These are phyloP conservation scores for Paramacrobiotus metropolitanus DNA, from an alignment of 1,140 invertebrate genomes.

Conservation along the genomic window DNA sequence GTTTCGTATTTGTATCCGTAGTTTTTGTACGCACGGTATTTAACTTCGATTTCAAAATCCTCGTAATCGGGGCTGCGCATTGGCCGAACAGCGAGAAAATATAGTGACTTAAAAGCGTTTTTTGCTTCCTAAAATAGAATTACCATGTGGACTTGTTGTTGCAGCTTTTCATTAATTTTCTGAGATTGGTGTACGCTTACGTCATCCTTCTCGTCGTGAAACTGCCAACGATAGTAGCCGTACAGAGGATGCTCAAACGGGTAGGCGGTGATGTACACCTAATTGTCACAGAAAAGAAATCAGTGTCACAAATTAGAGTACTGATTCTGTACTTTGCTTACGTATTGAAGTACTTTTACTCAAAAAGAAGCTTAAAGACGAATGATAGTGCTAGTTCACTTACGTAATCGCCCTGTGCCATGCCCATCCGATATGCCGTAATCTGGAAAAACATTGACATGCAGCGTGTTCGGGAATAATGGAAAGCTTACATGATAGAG, in stretches of 20 bases:
- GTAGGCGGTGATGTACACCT: conserved; percentile 3
- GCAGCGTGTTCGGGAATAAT: no score
- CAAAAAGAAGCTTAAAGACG: no score
- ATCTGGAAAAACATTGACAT: no score
- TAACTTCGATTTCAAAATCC: not conserved
- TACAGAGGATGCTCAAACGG: conserved; percentile 1
- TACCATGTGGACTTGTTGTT: not conserved
- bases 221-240: not conserved
- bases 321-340: no score
- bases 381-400: no score
- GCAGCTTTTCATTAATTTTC: not conserved
- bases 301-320: no score
- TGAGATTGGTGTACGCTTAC: not conserved
- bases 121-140: not conserved
- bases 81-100: not conserved
- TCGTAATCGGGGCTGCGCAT: not conserved
- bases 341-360: no score
- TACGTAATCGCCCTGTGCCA: no score
- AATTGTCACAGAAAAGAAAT: no score
- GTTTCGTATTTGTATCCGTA: not conserved
- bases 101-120: not conserved
- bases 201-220: not conserved
- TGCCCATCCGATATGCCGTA: no score
- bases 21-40: not conserved
- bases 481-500: no score